Evolutionary conservation across 2,888 invertebrate species (phyloP), one percentile per base, ranked within the genome.

Genomic region (Helleia helle): DNA sequence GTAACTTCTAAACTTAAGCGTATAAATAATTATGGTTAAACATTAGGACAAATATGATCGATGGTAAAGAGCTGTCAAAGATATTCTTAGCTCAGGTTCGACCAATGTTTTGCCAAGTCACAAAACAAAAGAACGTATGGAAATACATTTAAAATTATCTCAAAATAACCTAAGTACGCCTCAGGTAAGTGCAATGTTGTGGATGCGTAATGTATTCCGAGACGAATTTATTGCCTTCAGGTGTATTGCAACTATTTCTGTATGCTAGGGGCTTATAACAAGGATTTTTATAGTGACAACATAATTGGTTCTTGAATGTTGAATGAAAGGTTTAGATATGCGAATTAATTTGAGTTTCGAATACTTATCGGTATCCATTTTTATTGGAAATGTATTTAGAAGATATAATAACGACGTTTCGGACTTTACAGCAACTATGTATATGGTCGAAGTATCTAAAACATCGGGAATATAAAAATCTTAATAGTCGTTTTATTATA

Each of bases 161-260:
- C 8, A 8, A 34, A 34, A 34, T 22, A 34, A 15, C 11, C 17
- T 5, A 22, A 7, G 22, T 22, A 22, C 9, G 18, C 40, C 38
- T 28, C 46, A 44, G 44, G 44, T 44, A 38, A 24, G 30, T 18
- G 31, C 25, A 43, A 36, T 24, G 43, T 27, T 38, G 31, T 41
- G 34, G 39, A 29, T 24, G 42, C 42, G 44, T 46, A 48, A 43
- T 48, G 43, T 43, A 46, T 44, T 44, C 39, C 30, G 27, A 43
- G 37, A 11, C 29, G 36, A 44, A 49, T 52, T 51, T 52, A 51
- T 44, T 42, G 40, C 46, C 34, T 43, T 46, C 51, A 52, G 48
- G 48, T 52, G 48, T 43, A 37, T 11, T 26, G 34, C 24, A 18
- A 22, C 22, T 22, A 22, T 22, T 22, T 22, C 22, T 18, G 5